Percentiles rank a stretch among this genome's conserved stretches.
These are phyloP conservation scores for Phylloscopus trochiloides DNA, from an alignment of 2,113 vertebrate species.

Conservation along the genomic window DNA sequence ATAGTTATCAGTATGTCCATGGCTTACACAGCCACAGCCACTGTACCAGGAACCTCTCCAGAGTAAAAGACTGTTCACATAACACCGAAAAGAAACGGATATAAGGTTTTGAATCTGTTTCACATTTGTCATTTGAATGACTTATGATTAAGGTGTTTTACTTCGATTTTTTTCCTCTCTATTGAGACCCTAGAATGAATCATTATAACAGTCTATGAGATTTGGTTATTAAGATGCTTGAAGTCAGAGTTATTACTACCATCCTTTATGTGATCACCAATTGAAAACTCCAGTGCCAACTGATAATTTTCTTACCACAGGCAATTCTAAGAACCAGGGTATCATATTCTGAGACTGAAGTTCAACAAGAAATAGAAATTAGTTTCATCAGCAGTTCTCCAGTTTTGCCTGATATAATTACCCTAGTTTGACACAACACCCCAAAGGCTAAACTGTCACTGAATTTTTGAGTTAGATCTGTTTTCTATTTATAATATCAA, in stretches of 20 bases:
- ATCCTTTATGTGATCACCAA: neutral
- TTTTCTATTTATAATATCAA: neutral
- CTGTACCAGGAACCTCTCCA: neutral
- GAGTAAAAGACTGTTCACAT: neutral
- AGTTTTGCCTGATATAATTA: neutral
- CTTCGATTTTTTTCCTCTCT: neutral
- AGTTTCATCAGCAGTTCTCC: neutral
- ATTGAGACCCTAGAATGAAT: neutral
- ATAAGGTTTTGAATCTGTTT: neutral
- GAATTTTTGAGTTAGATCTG: neutral
- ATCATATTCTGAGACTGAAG: neutral
- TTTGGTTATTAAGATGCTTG: neutral
- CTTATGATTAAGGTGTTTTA: neutral
- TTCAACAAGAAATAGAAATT: neutral
- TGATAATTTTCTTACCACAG: neutral
- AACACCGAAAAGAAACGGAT: neutral
- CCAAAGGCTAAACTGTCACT: neutral
- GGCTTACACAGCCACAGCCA: neutral
- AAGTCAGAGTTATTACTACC: neutral
- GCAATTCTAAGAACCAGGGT: neutral
- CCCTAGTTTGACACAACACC: neutral
- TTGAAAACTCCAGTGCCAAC: neutral
- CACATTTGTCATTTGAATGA: neutral
- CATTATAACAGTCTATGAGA: neutral
- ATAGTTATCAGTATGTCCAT: neutral